Base-by-base conservation (phyloP, 2,888 invertebrate species). In the Melolontha melolontha region DNA sequence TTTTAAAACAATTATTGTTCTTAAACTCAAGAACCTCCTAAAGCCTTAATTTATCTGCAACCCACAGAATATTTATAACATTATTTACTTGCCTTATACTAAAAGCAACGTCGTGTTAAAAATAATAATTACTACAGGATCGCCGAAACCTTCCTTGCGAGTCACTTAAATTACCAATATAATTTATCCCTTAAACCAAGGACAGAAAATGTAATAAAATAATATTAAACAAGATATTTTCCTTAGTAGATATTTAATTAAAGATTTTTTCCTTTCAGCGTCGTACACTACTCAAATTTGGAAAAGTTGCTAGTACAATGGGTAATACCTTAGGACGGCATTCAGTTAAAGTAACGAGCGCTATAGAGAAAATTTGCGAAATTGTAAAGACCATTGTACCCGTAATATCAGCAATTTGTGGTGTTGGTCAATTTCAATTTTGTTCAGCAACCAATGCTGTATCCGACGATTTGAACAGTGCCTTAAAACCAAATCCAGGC, bases 371-470 rank as follows among this genome's bases (percentile, higher is more conserved):
- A 73, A 73, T 83, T 44, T 83, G 83, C 67, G 80, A 80, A 72
- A 75, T 83, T 22, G 75, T 82, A 16, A 83, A 82, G 75, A 82
- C 82, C 2, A 73, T 83, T 8, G 78, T 83, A 49, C 83, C 83
- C 2, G 76, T 83, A 5, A 66, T 83, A 34, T 80, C 81, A 1
- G 82, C 82, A 5, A 78, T 83, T 12, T 83, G 83, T 71, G 80
- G 80, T 54, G 82, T 82, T 1, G 83, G 82, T 2, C 78, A 82
- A 69, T 83, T 82, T 71, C 75, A 80, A 68, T 83, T 83, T 73
- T 83, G 83, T 70, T 74, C 80, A 4, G 77, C 81, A 5, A 76
- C 81, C 11, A 77, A 76, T 17, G 79, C 76, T 42, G 81, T 77
- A 22, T 80, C 80, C 2, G 73, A 68, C 10, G 74, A 77, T 64